These are phyloP conservation scores for Danaus plexippus DNA, from an alignment of 1,140 invertebrate species.

Conservation along the genomic window DNA sequence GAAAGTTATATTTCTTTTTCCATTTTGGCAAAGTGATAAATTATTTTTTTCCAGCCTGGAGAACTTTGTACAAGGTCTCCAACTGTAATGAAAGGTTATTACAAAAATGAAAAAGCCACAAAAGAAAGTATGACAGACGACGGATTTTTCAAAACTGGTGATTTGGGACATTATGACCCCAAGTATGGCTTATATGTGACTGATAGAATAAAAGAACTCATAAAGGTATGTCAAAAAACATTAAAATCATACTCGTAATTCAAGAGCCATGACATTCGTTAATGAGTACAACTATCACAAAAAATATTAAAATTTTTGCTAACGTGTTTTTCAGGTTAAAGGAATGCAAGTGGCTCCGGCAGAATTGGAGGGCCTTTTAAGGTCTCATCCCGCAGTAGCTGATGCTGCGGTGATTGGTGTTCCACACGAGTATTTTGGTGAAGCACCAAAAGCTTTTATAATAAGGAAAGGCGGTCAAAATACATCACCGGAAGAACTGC, in stretches of 20 bases:
- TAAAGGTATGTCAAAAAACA: constrained; percentile 69
- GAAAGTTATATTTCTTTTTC: no score
- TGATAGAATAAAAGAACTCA: constrained; percentile 82
- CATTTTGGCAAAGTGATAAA: no score
- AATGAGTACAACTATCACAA: no score
- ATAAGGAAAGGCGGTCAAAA: constrained; percentile 67
- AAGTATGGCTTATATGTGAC: constrained; percentile 76
- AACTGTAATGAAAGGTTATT: constrained; percentile 80
- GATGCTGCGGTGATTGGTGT: constrained; percentile 91
- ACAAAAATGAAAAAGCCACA: constrained; percentile 75
- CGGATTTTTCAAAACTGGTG: constrained; percentile 83
- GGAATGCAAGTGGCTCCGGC: constrained; percentile 89
- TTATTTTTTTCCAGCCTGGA: constrained; percentile 63
- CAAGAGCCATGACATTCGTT: no score
- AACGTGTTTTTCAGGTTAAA: constrained; percentile 62
- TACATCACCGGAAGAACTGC: constrained; percentile 70
- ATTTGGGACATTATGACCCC: constrained; percentile 78
- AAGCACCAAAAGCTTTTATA: constrained; percentile 84
- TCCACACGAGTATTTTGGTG: constrained; percentile 82
- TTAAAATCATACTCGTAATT: neutral
- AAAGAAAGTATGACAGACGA: constrained; percentile 76
- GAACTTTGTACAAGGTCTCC: constrained; percentile 81
- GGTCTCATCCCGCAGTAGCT: constrained; percentile 80
- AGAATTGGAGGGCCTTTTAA: constrained; percentile 86
- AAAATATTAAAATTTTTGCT: no score